Evolutionary conservation across 2,113 vertebrate species (phyloP), one percentile per base, ranked within the genome.

Genomic region (Alligator mississippiensis): DNA sequence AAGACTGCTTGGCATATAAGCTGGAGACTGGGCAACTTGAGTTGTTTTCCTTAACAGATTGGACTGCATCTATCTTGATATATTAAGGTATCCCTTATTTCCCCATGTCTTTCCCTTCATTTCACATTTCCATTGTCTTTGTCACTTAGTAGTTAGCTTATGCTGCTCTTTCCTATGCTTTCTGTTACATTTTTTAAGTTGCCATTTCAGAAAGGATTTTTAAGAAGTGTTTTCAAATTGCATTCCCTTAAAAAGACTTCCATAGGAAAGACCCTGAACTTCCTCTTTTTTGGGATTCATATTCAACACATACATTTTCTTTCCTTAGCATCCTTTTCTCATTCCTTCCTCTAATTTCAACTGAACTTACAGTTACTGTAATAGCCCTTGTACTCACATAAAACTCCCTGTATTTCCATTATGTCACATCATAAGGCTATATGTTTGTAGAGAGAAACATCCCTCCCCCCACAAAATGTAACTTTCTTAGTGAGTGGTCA

Each of bases 351-450:
- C 2, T 11, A 80, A 0, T 4, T 80, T 3, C 13, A 75, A 4
- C 7, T 68, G 30, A 88, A 87, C 22, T 38, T 80, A 4, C 11
- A 34, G 6, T n/a, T 93, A 25, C 80, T 5, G 61, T 70, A 25
- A 22, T 6, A 90, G 68, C 19, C 47, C 14, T 30, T 38, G 34
- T 38, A 16, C 5, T 19, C n/a, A 18, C 9, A 75, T 3, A 8
- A 61, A 28, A 12, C 9, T 74, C 62, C 18, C 9, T 34, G 21
- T 9, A 11, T 64, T 84, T 63, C 66, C 78, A 11, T 16, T 47
- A 14, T 13, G 18, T 7, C 22, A 17, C 15, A 6, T 24, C 3
- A 0, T 13, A 34, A 75, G 0, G 0, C 27, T 15, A 14, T 4
- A 8, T n/a, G 15, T 4, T n/a, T 62, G 17, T 66, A 38, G 11